Base-by-base conservation (phyloP, 1,140 invertebrate species). In the Probaryconus sp. region DNA sequence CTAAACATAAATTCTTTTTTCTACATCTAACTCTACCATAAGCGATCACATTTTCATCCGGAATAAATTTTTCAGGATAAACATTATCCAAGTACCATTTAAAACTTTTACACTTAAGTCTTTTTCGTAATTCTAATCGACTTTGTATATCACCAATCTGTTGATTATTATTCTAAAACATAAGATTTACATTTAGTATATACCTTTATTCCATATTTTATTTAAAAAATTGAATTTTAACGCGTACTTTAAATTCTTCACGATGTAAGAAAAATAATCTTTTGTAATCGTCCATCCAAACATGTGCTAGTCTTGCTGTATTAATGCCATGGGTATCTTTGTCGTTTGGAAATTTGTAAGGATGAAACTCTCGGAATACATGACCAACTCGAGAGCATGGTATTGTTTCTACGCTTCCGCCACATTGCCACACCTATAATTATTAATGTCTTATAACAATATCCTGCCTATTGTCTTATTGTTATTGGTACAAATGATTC, bases 201-300 rank as follows among this genome's bases (percentile, higher is more conserved):
- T n/a, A n/a, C n/a, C n/a, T n/a, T n/a, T n/a, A n/a, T n/a, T n/a
- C n/a, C n/a, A n/a, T n/a, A n/a, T n/a, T n/a, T n/a, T n/a, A 33
- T 10, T 33, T 47, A 17, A 13, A 16, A 18, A 11, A 24, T 17
- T 16, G 18, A 13, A 40, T 74, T 61, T 20, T 38, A 11, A 48
- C 2, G 13, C 30, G 40, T 20, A 94, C 93, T 88, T 92, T 89
- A 9, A 96, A 87, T 82, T 97, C 95, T 6, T 91, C 91, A 13
- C 95, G 89, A 84, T 96, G 91, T 56, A 94, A 81, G 78, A 95
- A 97, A 87, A 96, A 97, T 37, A 96, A 90, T 76, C 94, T 90
- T 35, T 94, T 94, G 79, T 96, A 98, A 38, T 96, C 94, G 82
- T 98, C 97, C 97, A 99, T 98, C 98, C 98, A 99, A 1, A 98